These are phyloP conservation scores for Drosophila silvestris DNA, from an alignment of 2,888 invertebrate species.

Conservation along the genomic window DNA sequence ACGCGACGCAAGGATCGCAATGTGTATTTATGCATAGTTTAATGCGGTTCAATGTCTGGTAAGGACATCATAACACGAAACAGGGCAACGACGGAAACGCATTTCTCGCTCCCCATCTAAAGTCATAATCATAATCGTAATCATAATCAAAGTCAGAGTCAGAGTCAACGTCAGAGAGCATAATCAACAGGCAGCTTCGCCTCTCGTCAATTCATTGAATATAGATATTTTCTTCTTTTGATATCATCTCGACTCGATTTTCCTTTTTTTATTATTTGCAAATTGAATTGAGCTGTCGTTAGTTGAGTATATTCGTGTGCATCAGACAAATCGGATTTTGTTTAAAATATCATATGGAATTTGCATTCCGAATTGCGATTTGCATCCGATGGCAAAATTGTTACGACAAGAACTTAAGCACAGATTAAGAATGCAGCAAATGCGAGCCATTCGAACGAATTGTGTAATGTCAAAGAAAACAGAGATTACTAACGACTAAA, in stretches of 20 bases:
- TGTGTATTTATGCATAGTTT: slow-evolving; percentile 82
- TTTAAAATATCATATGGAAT: slow-evolving; percentile 68
- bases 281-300: slow-evolving; percentile 79
- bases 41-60: slow-evolving; percentile 82
- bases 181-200: slow-evolving; percentile 65
- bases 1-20: slow-evolving; percentile 60
- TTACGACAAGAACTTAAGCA: slow-evolving; percentile 37
- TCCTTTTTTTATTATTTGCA: slow-evolving; percentile 75
- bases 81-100: slow-evolving; percentile 45
- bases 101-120: slow-evolving; percentile 28
- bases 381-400: slow-evolving; percentile 42
- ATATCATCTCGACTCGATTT: slow-evolving; percentile 13
- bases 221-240: slow-evolving; percentile 9
- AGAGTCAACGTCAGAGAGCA: slow-evolving; percentile 50
- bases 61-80: slow-evolving; percentile 79
- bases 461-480: slow-evolving; percentile 22
- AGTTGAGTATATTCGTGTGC: slow-evolving; percentile 37
- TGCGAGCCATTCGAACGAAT: slow-evolving; percentile 20
- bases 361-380: slow-evolving; percentile 57
- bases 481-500: not conserved
- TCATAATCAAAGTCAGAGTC: slow-evolving; percentile 47
- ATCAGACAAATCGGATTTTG: slow-evolving; percentile 71
- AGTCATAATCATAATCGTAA: slow-evolving; percentile 58
- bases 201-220: slow-evolving; percentile 10
- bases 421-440: slow-evolving; percentile 28